phyloP scores from a whole-genome alignment of 2,797 vertebrate genomes.

The Erethizon dorsatum region DNA sequence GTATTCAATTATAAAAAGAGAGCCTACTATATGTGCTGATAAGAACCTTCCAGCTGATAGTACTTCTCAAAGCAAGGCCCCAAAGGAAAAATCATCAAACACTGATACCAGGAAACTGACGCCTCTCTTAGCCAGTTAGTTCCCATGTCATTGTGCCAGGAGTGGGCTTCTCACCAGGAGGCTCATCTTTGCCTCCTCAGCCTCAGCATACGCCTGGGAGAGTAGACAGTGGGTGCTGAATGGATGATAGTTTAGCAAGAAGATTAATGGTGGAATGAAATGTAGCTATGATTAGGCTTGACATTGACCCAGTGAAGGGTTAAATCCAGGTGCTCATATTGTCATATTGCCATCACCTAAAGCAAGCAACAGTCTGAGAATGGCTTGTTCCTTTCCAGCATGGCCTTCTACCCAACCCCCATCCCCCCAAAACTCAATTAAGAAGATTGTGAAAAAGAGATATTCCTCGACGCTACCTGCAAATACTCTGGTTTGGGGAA shows the following conservation, averaged over 20 bases:
- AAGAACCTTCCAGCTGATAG: background rate
- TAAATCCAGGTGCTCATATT: background rate
- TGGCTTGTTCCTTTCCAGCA: background rate
- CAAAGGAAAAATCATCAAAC: constrained; percentile 30
- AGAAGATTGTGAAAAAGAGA: background rate
- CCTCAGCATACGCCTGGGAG: background rate
- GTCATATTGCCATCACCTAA: background rate
- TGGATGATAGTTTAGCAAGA: background rate
- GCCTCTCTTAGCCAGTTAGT: background rate
- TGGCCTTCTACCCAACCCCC: background rate
- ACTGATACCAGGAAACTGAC: background rate
- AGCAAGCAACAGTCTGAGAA: background rate
- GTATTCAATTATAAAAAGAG: constrained; percentile 27
- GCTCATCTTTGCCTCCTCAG: background rate
- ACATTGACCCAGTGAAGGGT: background rate
- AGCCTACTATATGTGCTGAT: background rate
- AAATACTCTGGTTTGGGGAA: background rate
- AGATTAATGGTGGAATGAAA: background rate
- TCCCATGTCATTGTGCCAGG: background rate
- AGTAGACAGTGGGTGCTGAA: background rate
- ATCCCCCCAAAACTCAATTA: background rate
- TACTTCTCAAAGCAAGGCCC: background rate
- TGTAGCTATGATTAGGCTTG: background rate
- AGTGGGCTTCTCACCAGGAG: background rate
- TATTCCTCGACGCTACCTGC: background rate